These are phyloP conservation scores for Ramazzottius varieornatus DNA, from an alignment of 2,888 invertebrate genomes.

Conservation along the genomic window DNA sequence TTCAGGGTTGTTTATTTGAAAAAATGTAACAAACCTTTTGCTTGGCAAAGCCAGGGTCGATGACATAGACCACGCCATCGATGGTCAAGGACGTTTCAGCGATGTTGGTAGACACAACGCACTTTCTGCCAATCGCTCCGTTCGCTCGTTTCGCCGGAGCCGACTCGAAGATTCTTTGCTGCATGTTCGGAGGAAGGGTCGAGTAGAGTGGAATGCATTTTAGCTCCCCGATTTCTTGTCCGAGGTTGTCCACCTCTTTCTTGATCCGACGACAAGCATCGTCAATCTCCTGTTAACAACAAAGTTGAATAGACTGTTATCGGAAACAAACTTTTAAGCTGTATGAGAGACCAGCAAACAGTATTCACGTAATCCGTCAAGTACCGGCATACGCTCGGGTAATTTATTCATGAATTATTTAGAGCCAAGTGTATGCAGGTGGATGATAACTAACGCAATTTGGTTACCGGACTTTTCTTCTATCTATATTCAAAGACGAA, in stretches of 20 bases:
- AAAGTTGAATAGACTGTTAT: too few relatives aligned
- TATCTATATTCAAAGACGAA: too few relatives aligned
- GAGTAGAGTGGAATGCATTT: slow-evolving; percentile 97
- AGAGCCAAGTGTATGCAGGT: too few relatives aligned
- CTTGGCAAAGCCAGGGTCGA: slow-evolving; percentile 97
- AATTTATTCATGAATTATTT: too few relatives aligned
- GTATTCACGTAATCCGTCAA: not conserved
- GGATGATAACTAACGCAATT: too few relatives aligned
- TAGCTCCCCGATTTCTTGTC: slow-evolving; percentile 81
- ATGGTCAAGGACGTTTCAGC: slow-evolving; percentile 97
- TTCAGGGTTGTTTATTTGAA: too few relatives aligned
- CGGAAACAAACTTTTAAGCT: not conserved
- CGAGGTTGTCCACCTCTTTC: slow-evolving; percentile 76
- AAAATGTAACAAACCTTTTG: slow-evolving; percentile 48
- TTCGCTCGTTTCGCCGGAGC: slow-evolving; percentile 68
- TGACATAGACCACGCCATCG: slow-evolving; percentile 96
- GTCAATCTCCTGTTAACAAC: slow-evolving; percentile 49
- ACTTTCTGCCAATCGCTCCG: slow-evolving; percentile 65
- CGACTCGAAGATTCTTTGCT: slow-evolving; percentile 86
- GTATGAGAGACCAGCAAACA: not conserved
- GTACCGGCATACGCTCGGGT: not conserved
- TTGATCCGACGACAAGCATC: slow-evolving; percentile 94
- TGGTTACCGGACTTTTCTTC: too few relatives aligned
- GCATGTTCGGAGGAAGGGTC: slow-evolving; percentile 80
- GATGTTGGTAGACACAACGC: slow-evolving; percentile 94